Percentiles rank a stretch among this genome's conserved stretches.
Evolutionary conservation across 2,113 vertebrate species (phyloP).

Genomic region (Toxotes jaculatrix): DNA sequence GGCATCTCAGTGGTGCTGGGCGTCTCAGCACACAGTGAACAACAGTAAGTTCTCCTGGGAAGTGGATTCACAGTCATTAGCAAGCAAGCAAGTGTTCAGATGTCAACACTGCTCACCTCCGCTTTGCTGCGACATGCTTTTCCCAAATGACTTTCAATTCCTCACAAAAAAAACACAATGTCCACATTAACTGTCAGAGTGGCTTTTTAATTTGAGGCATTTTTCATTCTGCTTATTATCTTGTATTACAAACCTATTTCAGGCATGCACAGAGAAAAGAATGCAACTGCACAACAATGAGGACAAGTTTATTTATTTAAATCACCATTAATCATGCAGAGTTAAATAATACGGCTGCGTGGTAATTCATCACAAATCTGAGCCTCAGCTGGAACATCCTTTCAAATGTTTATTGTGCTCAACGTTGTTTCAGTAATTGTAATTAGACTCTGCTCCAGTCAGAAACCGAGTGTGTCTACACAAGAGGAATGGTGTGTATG

Average conservation of each 20-base stretch:
- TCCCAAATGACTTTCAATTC: constrained; percentile 37
- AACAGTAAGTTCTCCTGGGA: constrained; percentile 44
- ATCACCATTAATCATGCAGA: constrained; percentile 74
- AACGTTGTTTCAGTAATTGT: constrained; percentile 46
- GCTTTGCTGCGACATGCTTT: background rate
- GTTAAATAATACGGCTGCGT: constrained; percentile 47
- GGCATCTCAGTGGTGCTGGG: background rate
- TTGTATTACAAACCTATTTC: constrained; percentile 54
- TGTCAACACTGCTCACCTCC: constrained; percentile 43
- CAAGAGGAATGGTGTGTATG: constrained; percentile 27
- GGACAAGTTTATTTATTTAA: constrained; percentile 66
- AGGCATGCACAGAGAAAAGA: background rate
- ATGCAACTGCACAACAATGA: constrained; percentile 45
- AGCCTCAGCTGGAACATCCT: constrained; percentile 47
- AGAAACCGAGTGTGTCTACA: constrained; percentile 1
- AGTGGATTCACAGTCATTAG: constrained; percentile 42
- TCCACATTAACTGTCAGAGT: constrained; percentile 10
- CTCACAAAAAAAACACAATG: constrained; percentile 11
- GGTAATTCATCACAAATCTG: constrained; percentile 67
- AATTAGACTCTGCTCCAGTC: constrained; percentile 56
- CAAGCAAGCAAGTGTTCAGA: constrained; percentile 45
- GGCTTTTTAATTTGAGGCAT: constrained; percentile 58
- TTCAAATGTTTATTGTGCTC: constrained; percentile 57
- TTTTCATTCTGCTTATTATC: constrained; percentile 62
- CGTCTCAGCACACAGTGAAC: background rate